Base-by-base conservation (phyloP, 2,113 vertebrate genomes). In the Picathartes gymnocephalus region DNA sequence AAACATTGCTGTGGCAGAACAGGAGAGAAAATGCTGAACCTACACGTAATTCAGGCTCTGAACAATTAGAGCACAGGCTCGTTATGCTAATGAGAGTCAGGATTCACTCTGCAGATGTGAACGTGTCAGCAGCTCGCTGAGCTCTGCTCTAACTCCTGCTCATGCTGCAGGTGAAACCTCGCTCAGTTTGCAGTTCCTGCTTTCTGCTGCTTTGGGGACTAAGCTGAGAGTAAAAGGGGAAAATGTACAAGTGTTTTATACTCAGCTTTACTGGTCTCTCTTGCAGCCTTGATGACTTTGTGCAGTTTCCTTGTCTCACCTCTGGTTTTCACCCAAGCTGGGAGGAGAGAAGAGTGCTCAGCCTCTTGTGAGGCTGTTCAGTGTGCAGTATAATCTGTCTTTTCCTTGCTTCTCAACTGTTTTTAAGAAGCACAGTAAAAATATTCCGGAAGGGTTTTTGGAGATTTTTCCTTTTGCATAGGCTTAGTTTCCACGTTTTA, bases 401-500 rank as follows among this genome's bases (percentile, higher is more conserved):
- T 45, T 10, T 18, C n/a, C 23, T 45, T 64, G 61, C 72, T 42
- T 71, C 45, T 17, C 40, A 31, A 22, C 15, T 37, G 8, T 1
- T 69, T 70, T 24, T 0, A 21, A 45, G 82, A 88, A 66, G 11
- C 39, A n/a, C 50, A 51, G 19, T 10, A 27, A 28, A 64, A 77
- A 37, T 33, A 33, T 15, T 35, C 10, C 23, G 18, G 4, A 28
- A 57, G 15, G 9, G 9, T 66, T 70, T 70, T 8, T 19, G 31
- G 72, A 35, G 13, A 4, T 39, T 35, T 40, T 87, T 54, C 16
- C 27, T 31, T 53, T 73, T 78, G 66, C 39, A 7, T 1, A n/a
- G 16, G 5, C 11, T 33, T 2, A 6, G n/a, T 69, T 61, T 56
- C 20, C 1, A 0, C 3, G 39, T 61, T 42, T 47, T 6, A 45